A percentile compares a stretch with the other conserved stretches of the same genome.
phyloP scores from a whole-genome alignment of 2,113 vertebrate species.

The Dunckerocampus dactyliophorus region DNA sequence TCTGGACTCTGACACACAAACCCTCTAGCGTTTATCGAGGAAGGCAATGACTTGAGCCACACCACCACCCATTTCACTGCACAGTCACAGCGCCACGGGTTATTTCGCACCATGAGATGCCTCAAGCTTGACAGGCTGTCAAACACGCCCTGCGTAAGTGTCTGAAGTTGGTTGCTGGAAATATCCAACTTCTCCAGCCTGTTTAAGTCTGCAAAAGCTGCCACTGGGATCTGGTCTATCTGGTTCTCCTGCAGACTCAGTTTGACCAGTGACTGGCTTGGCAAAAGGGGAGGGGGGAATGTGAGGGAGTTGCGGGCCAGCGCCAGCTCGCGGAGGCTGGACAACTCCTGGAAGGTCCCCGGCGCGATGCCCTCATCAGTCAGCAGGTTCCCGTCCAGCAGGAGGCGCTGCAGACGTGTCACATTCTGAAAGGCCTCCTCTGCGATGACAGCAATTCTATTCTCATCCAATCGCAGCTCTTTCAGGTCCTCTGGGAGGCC shows the following conservation, averaged over 20 bases:
- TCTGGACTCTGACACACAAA: slow-evolving; percentile 93
- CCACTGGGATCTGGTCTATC: slow-evolving; percentile 87
- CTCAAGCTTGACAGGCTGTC: slow-evolving; percentile 84
- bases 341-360: slow-evolving; percentile 89
- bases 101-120: slow-evolving; percentile 88
- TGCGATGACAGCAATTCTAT: slow-evolving; percentile 89
- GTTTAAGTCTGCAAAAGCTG: slow-evolving; percentile 84
- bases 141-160: slow-evolving; percentile 87
- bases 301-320: slow-evolving; percentile 93
- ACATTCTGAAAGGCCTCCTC: slow-evolving; percentile 95
- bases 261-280: slow-evolving; percentile 81
- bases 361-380: slow-evolving; percentile 90
- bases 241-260: slow-evolving; percentile 96
- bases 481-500: slow-evolving; percentile 88
- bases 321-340: slow-evolving; percentile 88
- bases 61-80: slow-evolving; percentile 94
- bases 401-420: slow-evolving; percentile 86
- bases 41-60: slow-evolving; percentile 89
- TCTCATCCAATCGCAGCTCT: slow-evolving; percentile 93
- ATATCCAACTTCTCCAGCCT: slow-evolving; percentile 90
- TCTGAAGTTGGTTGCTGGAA: slow-evolving; percentile 89
- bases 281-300: slow-evolving; percentile 84
- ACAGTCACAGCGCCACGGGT: slow-evolving; percentile 95
- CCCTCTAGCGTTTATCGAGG: slow-evolving; percentile 86
- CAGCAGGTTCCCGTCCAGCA: slow-evolving; percentile 93